Evolutionary conservation across 2,888 invertebrate genomes (phyloP).

Genomic region (Anticlea derivata): DNA sequence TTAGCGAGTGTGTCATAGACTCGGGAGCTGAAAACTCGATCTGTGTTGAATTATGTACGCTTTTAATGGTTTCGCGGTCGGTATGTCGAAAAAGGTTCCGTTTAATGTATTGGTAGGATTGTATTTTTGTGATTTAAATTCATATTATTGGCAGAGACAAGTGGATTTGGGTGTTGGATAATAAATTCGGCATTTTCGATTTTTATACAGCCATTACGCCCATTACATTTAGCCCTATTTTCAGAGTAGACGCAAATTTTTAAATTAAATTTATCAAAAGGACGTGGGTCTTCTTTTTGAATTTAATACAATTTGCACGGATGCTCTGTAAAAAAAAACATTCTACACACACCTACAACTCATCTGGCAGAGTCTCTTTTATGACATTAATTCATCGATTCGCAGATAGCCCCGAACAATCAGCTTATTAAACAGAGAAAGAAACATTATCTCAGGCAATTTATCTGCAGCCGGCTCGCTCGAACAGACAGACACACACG

Average conservation of each 20-base stretch:
- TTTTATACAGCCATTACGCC: slow-evolving; percentile 26
- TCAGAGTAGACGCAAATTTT: neutral
- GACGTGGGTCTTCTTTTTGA: neutral
- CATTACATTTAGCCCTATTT: slow-evolving; percentile 26
- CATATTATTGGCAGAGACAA: slow-evolving; percentile 52
- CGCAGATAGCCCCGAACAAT: slow-evolving; percentile 41
- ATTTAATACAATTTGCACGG: too few relatives aligned
- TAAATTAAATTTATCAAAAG: neutral
- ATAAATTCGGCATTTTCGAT: slow-evolving; percentile 32
- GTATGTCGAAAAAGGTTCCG: slow-evolving; percentile 58
- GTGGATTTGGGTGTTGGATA: slow-evolving; percentile 35
- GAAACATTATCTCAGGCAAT: slow-evolving; percentile 70
- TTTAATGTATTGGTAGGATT: slow-evolving; percentile 65
- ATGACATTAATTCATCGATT: slow-evolving; percentile 31
- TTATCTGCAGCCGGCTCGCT: slow-evolving; percentile 60
- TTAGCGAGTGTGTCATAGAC: slow-evolving; percentile 81
- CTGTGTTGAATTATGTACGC: slow-evolving; percentile 75
- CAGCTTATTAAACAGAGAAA: slow-evolving; percentile 62
- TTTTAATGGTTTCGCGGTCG: slow-evolving; percentile 70
- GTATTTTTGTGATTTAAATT: slow-evolving; percentile 62
- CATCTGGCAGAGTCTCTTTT: slow-evolving; percentile 15
- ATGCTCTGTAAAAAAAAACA: too few relatives aligned
- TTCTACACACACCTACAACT: neutral
- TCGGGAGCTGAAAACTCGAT: slow-evolving; percentile 71
- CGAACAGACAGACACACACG: slow-evolving; percentile 50